These are phyloP conservation scores for Buphagus erythrorhynchus DNA, from an alignment of 2,797 vertebrate species.

Conservation along the genomic window DNA sequence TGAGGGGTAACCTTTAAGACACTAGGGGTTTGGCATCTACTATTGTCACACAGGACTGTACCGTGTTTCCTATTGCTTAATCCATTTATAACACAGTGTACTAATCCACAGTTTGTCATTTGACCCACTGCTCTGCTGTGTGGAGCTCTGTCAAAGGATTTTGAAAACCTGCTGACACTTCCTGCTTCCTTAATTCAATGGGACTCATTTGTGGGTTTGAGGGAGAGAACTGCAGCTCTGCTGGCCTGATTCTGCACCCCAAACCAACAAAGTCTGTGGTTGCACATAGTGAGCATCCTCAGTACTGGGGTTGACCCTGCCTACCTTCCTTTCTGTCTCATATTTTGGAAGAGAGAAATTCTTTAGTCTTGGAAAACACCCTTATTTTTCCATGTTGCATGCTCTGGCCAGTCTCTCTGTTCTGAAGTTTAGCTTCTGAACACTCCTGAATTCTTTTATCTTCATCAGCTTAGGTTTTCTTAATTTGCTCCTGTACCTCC, in stretches of 20 bases:
- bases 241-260: neutral
- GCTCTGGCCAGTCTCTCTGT: slow-evolving; percentile 27
- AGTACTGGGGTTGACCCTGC: neutral
- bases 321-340: neutral
- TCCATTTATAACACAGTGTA: neutral
- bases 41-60: neutral
- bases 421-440: slow-evolving; percentile 53
- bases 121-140: neutral
- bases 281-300: neutral
- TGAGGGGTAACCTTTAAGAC: neutral
- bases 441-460: slow-evolving; percentile 32
- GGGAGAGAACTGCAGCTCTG: neutral
- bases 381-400: neutral
- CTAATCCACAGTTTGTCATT: neutral
- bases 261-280: neutral
- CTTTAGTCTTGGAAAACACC: slow-evolving; percentile 1
- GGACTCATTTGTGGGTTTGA: neutral
- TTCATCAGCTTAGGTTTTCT: slow-evolving; percentile 58
- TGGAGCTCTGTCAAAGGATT: neutral
- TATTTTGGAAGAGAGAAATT: neutral
- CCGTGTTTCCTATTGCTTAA: neutral
- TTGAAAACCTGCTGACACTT: neutral
- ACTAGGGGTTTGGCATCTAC: neutral
- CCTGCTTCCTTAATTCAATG: neutral
- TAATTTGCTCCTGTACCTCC: slow-evolving; percentile 52